A percentile compares a stretch with the other conserved stretches of the same genome.
phyloP scores from a whole-genome alignment of 2,113 vertebrate species.

The Arizona elegans region DNA sequence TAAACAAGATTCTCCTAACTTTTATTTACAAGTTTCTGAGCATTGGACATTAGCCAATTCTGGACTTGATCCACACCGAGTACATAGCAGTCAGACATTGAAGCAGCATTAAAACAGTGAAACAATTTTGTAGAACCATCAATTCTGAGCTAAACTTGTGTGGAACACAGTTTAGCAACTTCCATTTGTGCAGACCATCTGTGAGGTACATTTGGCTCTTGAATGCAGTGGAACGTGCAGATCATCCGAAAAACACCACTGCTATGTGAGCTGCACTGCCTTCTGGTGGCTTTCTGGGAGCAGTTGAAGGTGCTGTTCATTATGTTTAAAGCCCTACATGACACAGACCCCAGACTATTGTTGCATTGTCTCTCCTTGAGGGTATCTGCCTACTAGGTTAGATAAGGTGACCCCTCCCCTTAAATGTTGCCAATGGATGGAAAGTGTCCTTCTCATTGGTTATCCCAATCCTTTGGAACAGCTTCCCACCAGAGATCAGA shows the following conservation, averaged over 20 bases:
- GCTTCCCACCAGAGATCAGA: not conserved
- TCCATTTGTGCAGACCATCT: not conserved
- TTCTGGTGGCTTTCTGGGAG: not conserved
- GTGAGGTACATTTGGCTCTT: not conserved
- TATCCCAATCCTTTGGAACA: not conserved
- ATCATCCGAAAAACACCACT: not conserved
- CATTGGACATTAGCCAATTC: not conserved
- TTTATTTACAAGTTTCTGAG: not conserved
- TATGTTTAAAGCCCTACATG: not conserved
- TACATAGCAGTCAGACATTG: not conserved
- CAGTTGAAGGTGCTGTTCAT: not conserved
- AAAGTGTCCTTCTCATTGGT: not conserved
- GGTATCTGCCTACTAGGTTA: not conserved
- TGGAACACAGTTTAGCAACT: not conserved
- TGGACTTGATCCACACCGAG: not conserved
- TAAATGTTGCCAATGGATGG: not conserved
- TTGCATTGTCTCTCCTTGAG: not conserved
- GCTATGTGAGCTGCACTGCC: not conserved
- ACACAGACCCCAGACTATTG: not conserved
- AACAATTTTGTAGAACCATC: not conserved
- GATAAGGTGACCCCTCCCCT: not conserved
- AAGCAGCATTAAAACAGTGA: not conserved
- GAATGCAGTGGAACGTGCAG: not conserved
- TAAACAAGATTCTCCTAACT: not conserved
- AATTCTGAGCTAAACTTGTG: not conserved